Evolutionary conservation across 2,113 vertebrate species (phyloP), one percentile per base, ranked within the genome.

Genomic region (zebrafish (Danio rerio)): DNA sequence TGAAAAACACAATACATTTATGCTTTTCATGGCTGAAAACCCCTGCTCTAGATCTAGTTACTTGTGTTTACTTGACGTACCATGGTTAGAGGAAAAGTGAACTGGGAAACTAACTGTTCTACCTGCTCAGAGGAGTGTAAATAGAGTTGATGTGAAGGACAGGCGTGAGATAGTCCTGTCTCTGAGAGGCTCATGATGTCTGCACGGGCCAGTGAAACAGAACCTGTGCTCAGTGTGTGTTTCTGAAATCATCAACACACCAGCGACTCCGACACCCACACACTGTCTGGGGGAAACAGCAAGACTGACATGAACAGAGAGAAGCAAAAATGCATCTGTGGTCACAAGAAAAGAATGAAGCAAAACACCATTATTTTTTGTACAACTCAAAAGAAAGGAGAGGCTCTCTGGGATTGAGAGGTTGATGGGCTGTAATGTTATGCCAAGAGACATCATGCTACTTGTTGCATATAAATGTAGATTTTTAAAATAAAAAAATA

Each of bases 181-280:
- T 31, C 55, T 31, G 31, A 20, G n/a, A 0, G 3, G 16, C n/a
- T 47, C 42, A 47, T 20, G 40, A 12, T 59, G n/a, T 59, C n/a
- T 47, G 10, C 20, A 75, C 40, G 55, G 73, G 42, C 55, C 73
- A 59, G 55, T 75, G 55, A 75, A 55, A 75, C 42, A 59, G 73
- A 75, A 59, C n/a, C 53, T 75, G 55, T 45, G 31, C 15, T 74
- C 49, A 53, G n/a, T 31, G 49, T 68, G 42, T 9, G 69, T 53
- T 58, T 20, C 72, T 47, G 20, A 12, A 59, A 59, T 45, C 73
- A 75, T 75, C 42, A 47, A 75, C 73, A 75, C 73, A 75, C 42
- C 42, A 75, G 11, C 59, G 73, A 47, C 55, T 75, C 55, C 5
- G 20, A 55, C 50, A 55, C 21, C 20, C 21, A 55, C 70, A 47